These are phyloP conservation scores for Augiades crinisus DNA, from an alignment of 2,888 invertebrate species.

Conservation along the genomic window DNA sequence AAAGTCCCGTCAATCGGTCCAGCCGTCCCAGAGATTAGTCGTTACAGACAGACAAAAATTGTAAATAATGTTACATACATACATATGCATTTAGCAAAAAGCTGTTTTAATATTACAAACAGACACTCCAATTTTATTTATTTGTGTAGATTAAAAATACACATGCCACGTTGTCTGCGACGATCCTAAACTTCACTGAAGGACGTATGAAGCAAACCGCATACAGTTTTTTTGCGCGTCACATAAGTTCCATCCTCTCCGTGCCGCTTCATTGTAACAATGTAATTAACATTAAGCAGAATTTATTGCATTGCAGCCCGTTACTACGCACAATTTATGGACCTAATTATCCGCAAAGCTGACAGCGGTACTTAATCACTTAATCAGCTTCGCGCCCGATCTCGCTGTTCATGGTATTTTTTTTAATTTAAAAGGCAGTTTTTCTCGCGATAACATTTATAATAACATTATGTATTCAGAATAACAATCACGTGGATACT, in stretches of 20 bases:
- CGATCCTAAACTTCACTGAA: no score
- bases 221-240: slow-evolving; percentile 47
- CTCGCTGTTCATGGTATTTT: slow-evolving; percentile 9
- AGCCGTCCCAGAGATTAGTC: no score
- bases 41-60: no score
- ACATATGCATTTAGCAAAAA: no score
- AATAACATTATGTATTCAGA: slow-evolving; percentile 4
- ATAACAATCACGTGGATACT: slow-evolving; percentile 12
- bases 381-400: slow-evolving; percentile 23
- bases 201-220: no score
- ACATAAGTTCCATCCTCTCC: slow-evolving; percentile 36
- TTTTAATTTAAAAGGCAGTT: slow-evolving; percentile 1
- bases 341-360: slow-evolving; percentile 20
- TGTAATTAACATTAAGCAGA: slow-evolving; percentile 26
- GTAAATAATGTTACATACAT: no score
- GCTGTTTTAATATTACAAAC: no score
- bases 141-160: slow-evolving; percentile 4
- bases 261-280: slow-evolving; percentile 26
- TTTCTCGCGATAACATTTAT: not conserved
- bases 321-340: slow-evolving; percentile 26
- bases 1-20: no score
- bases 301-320: slow-evolving; percentile 29
- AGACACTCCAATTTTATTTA: no score
- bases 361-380: slow-evolving; percentile 18
- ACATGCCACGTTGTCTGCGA: no score